These are phyloP conservation scores for Lepus oiostolus DNA, from an alignment of 2,797 vertebrate genomes.

Conservation along the genomic window DNA sequence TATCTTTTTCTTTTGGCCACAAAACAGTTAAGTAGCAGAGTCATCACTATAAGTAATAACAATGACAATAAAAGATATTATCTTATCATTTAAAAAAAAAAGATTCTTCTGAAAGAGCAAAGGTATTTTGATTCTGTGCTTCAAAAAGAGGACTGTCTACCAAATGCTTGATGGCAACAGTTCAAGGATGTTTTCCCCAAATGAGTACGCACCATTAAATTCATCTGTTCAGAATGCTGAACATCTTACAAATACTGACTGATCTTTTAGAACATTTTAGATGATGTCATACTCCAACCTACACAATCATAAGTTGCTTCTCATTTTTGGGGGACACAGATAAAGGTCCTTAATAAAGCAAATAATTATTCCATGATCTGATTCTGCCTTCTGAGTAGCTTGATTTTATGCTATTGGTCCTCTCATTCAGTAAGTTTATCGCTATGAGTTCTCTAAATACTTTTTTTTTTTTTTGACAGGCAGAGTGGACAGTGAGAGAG, in stretches of 20 bases:
- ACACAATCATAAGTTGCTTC: background rate
- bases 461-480: background rate
- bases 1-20: too few species aligned
- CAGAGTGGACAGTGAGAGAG: too few species aligned
- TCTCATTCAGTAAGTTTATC: background rate
- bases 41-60: too few species aligned
- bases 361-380: background rate
- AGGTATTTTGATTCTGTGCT: background rate
- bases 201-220: background rate
- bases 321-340: background rate
- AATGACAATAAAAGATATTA: too few species aligned
- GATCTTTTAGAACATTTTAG: constrained; percentile 34
- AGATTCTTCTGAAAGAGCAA: background rate
- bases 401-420: background rate
- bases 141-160: constrained; percentile 7
- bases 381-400: background rate
- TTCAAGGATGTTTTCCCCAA: background rate
- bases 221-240: background rate
- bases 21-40: too few species aligned
- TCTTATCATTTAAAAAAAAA: too few species aligned
- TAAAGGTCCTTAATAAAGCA: background rate
- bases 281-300: background rate
- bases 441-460: background rate
- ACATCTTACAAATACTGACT: background rate
- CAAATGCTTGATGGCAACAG: background rate